Percentiles rank a stretch among this genome's conserved stretches.
phyloP scores from a whole-genome alignment of 2,888 invertebrate species.

The Machimus atricapillus region DNA sequence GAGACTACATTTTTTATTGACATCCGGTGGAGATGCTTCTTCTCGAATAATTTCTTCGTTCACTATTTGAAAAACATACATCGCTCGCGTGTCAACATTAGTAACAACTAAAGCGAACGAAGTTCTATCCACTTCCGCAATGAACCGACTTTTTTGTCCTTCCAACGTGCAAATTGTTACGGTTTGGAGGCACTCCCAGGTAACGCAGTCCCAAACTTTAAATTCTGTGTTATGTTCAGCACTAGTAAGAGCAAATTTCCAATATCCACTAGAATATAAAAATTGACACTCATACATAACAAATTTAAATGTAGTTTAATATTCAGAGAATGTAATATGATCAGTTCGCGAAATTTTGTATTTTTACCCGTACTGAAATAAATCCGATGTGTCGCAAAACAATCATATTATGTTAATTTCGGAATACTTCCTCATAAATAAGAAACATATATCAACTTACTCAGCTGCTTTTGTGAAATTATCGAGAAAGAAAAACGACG shows the following conservation, averaged over 20 bases:
- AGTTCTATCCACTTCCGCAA: constrained; percentile 81
- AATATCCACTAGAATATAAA: constrained; percentile 74
- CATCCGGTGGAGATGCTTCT: neutral
- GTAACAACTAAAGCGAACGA: constrained; percentile 87
- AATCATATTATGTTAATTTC: too few relatives aligned
- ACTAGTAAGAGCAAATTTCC: constrained; percentile 95
- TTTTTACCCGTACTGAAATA: neutral
- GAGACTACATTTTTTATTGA: neutral
- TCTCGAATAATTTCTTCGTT: constrained; percentile 56
- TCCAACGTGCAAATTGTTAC: constrained; percentile 68
- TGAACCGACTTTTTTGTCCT: constrained; percentile 51
- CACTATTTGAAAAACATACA: constrained; percentile 81
- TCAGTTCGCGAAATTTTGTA: neutral
- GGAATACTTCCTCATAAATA: neutral
- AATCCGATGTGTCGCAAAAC: too few relatives aligned
- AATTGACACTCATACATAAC: neutral
- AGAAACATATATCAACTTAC: constrained; percentile 65
- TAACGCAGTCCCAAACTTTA: constrained; percentile 93
- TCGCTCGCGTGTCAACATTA: constrained; percentile 82
- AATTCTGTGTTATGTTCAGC: constrained; percentile 88
- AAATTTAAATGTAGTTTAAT: neutral
- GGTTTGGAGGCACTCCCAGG: constrained; percentile 93
- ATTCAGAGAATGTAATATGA: neutral
- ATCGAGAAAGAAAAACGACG: constrained; percentile 91
- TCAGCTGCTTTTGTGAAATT: constrained; percentile 84